Base-by-base conservation (phyloP, 2,888 invertebrate genomes). In the Scotopteryx bipunctaria region DNA sequence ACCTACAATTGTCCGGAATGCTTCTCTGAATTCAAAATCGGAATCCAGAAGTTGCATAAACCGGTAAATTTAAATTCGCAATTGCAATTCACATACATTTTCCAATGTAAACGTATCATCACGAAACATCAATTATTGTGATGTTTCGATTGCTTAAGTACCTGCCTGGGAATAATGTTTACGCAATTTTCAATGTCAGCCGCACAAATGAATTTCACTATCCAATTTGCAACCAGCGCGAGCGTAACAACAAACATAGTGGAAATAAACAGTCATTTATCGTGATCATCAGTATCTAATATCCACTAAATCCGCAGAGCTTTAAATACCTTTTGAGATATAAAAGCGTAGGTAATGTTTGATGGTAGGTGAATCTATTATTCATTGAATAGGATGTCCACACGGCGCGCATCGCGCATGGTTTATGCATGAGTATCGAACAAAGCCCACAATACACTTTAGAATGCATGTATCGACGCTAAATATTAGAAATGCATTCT, bases 391-490 rank as follows among this genome's bases (percentile, higher is more conserved):
- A 57, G 51, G 46, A 46, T 46, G 57, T 57, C 59, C 54, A 50
- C 48, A 59, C 52, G 21, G 46, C 23, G 40, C 40, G 48, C 31
- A 55, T 25, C 16, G 15, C 15, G 14, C 21, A 51, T 59, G 57
- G 50, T 55, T 61, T 51, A 61, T 61, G 59, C 57, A 61, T 61
- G 59, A 61, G 35, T 23, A 33, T 38, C 33, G 41, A 55, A 61
- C 57, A 59, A 57, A 55, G 19, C 33, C 41, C 38, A 37, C 35
- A 40, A 44, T 44, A 23, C 11, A 17, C 11, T 8, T 6, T 14
- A 14, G 13, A 19, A 13, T 14, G 14, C 8, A 21, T 17, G 29
- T 40, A 27, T 25, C 25, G 25, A 6, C 37, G 14, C 37, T 15
- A 25, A 25, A 14, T 25, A n/a, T 25, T 25, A 25, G 25, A 21